These are phyloP conservation scores for Bufo gargarizans DNA, from an alignment of 2,113 vertebrate species.

Conservation along the genomic window DNA sequence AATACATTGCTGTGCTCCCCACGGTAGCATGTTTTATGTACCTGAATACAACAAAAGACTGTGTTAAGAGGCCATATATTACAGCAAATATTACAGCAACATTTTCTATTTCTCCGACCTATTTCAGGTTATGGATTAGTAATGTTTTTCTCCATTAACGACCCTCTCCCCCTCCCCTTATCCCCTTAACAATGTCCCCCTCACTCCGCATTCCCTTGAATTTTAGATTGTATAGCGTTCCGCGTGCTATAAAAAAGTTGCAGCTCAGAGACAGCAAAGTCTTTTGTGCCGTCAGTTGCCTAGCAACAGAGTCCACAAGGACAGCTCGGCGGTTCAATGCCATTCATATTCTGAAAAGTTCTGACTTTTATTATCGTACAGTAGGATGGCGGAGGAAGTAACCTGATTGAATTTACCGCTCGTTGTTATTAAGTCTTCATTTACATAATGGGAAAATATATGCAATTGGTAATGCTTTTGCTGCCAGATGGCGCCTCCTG, in stretches of 20 bases:
- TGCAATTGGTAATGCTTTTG: not conserved
- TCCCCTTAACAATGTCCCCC: too few relatives aligned
- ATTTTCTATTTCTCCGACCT: not conserved
- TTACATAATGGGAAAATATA: not conserved
- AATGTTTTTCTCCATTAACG: not conserved
- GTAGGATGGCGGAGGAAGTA: not conserved
- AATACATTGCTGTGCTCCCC: too few relatives aligned
- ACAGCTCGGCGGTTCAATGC: not conserved
- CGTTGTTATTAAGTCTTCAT: not conserved
- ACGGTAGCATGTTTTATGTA: too few relatives aligned
- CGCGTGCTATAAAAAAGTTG: not conserved
- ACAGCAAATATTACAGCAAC: not conserved
- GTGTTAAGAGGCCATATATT: not conserved
- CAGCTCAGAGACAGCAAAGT: conserved; percentile 3
- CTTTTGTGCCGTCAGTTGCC: conserved; percentile 19
- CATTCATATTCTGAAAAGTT: conserved; percentile 9
- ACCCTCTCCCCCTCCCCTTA: too few relatives aligned
- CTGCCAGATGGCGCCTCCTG: not conserved
- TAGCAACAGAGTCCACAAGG: conserved; percentile 25
- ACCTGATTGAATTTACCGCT: not conserved
- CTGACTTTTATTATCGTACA: not conserved
- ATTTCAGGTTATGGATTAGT: not conserved
- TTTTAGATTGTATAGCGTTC: not conserved
- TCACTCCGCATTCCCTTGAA: not conserved
- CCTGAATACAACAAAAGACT: too few relatives aligned